phyloP scores from a whole-genome alignment of 2,888 invertebrate species.

The Invenusta paracnida region DNA sequence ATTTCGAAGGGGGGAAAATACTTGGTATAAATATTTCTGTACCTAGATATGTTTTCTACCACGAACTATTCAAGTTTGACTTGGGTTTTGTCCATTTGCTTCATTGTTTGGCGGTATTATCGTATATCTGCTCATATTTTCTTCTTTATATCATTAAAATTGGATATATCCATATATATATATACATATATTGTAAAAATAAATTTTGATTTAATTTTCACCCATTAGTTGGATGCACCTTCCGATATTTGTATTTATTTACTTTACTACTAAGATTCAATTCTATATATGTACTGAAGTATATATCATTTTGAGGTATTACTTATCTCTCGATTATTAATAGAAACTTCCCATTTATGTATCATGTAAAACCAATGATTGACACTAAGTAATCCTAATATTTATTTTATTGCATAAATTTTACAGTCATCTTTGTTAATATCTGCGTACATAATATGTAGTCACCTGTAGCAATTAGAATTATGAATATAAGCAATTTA shows the following conservation, averaged over 20 bases:
- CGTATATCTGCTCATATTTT: neutral
- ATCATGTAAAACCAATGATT: constrained; percentile 23
- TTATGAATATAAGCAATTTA: constrained; percentile 23
- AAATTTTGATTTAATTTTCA: no score
- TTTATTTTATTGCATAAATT: neutral
- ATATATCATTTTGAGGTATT: no score
- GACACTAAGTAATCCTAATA: neutral
- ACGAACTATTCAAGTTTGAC: neutral
- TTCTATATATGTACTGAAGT: neutral
- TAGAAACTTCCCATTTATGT: neutral
- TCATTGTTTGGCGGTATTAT: neutral
- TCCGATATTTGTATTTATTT: neutral
- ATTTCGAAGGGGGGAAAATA: no score
- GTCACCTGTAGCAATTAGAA: neutral
- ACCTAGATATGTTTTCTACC: neutral
- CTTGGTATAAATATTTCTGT: neutral
- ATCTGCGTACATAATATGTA: neutral
- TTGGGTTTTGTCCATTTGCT: neutral
- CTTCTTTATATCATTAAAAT: neutral
- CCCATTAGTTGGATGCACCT: neutral
- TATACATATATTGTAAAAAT: neutral
- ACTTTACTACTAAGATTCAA: neutral
- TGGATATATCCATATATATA: no score
- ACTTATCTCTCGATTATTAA: neutral
- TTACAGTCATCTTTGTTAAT: constrained; percentile 18